phyloP scores from a whole-genome alignment of 2,113 vertebrate species.

The Microcebus jonahi region DNA sequence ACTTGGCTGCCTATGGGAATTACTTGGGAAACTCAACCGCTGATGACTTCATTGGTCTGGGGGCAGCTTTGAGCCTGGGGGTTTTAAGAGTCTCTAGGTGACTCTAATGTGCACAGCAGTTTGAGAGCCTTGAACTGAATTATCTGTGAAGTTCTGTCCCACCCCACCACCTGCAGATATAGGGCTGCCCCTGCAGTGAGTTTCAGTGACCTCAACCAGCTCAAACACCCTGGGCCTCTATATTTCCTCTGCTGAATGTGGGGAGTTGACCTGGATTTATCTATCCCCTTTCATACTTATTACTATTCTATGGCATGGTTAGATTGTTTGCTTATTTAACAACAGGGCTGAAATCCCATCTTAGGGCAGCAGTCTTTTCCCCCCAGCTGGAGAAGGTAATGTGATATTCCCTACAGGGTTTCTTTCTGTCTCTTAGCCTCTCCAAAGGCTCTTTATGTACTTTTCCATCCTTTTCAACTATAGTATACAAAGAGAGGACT shows the following conservation, averaged over 20 bases:
- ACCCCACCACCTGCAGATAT: not conserved
- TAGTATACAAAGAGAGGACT: not conserved
- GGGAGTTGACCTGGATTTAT: conserved; percentile 50
- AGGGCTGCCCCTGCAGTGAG: not conserved
- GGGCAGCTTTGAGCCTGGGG: not conserved
- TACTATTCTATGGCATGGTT: not conserved
- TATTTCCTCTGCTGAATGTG: not conserved
- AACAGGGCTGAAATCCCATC: conserved; percentile 64
- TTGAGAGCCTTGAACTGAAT: not conserved
- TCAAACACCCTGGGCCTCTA: not conserved
- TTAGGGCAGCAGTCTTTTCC: not conserved
- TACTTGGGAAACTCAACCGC: not conserved
- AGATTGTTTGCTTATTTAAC: conserved; percentile 64
- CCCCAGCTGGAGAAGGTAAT: conserved; percentile 64
- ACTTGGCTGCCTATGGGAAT: not conserved
- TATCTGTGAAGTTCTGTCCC: not conserved
- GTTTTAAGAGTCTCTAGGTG: not conserved
- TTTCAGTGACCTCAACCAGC: not conserved
- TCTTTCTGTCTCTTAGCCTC: conserved; percentile 35
- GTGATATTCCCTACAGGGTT: conserved; percentile 60
- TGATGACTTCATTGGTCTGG: not conserved
- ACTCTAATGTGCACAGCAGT: not conserved
- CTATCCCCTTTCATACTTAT: not conserved
- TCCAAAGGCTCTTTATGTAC: conserved; percentile 40
- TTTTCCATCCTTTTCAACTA: conserved; percentile 65